Conservation (phyloP, 2,888 invertebrate species). For the Napeogenes inachia region DNA sequence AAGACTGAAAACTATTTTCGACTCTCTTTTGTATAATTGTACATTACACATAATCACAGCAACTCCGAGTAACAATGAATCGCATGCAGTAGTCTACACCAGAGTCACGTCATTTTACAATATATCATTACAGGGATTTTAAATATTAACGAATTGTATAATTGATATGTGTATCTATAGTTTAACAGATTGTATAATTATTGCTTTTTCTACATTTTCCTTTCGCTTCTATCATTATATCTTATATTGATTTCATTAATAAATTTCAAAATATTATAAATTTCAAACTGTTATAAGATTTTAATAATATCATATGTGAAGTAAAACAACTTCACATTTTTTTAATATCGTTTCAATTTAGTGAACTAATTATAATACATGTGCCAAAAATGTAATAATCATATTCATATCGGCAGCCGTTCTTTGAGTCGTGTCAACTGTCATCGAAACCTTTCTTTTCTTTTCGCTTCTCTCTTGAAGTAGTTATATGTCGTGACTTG, state of each 20-base stretch:
- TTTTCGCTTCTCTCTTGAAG: slow-evolving; percentile 18
- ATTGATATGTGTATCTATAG: slow-evolving; percentile 66
- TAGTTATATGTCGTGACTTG: slow-evolving; percentile 45
- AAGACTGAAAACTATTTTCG: slow-evolving; percentile 76
- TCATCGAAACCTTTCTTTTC: slow-evolving; percentile 6
- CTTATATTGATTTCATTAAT: too few relatives aligned
- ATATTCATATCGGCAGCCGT: slow-evolving; percentile 32
- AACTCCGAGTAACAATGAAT: slow-evolving; percentile 38
- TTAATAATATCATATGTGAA: slow-evolving; percentile 29
- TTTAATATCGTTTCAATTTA: slow-evolving; percentile 21
- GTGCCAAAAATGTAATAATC: slow-evolving; percentile 59
- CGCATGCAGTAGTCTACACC: slow-evolving; percentile 39
- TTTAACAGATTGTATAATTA: slow-evolving; percentile 59
- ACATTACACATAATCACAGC: slow-evolving; percentile 61
- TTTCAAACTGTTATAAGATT: slow-evolving; percentile 17
- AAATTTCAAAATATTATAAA: slow-evolving; percentile 11
- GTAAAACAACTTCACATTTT: slow-evolving; percentile 11
- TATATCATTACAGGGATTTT: slow-evolving; percentile 78
- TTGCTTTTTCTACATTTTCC: slow-evolving; percentile 52
- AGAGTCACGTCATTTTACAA: slow-evolving; percentile 71
- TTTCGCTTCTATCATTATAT: slow-evolving; percentile 39
- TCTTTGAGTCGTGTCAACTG: slow-evolving; percentile 14
- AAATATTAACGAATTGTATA: slow-evolving; percentile 72
- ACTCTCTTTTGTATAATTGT: slow-evolving; percentile 74
- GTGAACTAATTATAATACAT: slow-evolving; percentile 46